Conservation (phyloP, 2,888 invertebrate genomes). For the Andrena flavipes region DNA sequence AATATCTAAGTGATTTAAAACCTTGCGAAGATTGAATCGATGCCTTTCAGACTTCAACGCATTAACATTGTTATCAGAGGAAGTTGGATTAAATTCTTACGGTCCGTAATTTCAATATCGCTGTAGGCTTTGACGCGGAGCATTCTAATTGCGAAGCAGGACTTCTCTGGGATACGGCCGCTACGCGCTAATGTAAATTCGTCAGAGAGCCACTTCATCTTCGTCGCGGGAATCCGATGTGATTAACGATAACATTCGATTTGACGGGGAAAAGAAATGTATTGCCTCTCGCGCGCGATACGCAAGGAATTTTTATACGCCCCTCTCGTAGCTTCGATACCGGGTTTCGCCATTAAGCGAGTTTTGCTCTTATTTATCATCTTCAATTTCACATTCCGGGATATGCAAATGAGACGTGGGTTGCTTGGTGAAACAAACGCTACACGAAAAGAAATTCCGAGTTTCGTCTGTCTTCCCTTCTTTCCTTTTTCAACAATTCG, state of each 20-base stretch:
- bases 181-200: slow-evolving; percentile 55
- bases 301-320: slow-evolving; percentile 49
- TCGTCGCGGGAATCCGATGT: slow-evolving; percentile 44
- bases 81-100: slow-evolving; percentile 1
- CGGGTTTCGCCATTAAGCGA: slow-evolving; percentile 55
- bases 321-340: slow-evolving; percentile 20
- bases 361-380: slow-evolving; percentile 60
- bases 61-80: slow-evolving; percentile 18
- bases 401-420: slow-evolving; percentile 54
- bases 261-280: slow-evolving; percentile 45
- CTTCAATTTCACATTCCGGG: slow-evolving; percentile 59
- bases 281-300: slow-evolving; percentile 42
- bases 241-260: slow-evolving; percentile 65
- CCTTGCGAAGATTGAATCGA: not conserved
- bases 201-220: slow-evolving; percentile 47
- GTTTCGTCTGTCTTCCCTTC: not conserved
- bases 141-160: slow-evolving; percentile 37
- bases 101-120: slow-evolving; percentile 38
- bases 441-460: slow-evolving; percentile 37
- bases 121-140: not conserved
- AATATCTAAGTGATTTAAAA: too few species aligned
- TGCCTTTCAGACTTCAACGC: not conserved
- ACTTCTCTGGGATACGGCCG: slow-evolving; percentile 2
- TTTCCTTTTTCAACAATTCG: slow-evolving; percentile 15
- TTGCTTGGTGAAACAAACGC: slow-evolving; percentile 29